phyloP scores from a whole-genome alignment of 2,113 vertebrate genomes.

The Tenrec ecaudatus region DNA sequence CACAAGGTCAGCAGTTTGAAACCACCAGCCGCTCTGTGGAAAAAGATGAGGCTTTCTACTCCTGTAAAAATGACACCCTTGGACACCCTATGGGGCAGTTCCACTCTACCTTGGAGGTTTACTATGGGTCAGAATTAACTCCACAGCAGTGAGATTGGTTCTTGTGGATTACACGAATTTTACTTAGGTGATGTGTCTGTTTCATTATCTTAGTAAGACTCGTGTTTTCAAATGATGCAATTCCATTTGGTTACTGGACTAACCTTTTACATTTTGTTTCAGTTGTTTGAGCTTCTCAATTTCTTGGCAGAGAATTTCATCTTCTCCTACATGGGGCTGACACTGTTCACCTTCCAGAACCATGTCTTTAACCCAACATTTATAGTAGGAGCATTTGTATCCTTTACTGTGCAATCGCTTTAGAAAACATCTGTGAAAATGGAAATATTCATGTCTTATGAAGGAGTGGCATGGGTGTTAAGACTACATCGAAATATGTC shows the following conservation, averaged over 20 bases:
- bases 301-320: slow-evolving; percentile 99
- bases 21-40: neutral
- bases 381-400: slow-evolving; percentile 97
- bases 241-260: slow-evolving; percentile 55
- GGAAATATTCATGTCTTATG: neutral
- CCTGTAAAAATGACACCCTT: neutral
- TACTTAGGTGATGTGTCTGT: neutral
- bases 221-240: slow-evolving; percentile 38
- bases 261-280: slow-evolving; percentile 78
- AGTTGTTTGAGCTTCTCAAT: slow-evolving; percentile 98
- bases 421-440: neutral
- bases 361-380: slow-evolving; percentile 97
- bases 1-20: neutral
- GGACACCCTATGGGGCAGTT: neutral
- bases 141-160: neutral
- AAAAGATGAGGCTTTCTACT: neutral
- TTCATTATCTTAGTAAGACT: slow-evolving; percentile 43
- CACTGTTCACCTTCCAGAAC: slow-evolving; percentile 98
- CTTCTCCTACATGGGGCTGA: slow-evolving; percentile 99
- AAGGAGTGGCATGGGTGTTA: neutral
- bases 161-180: neutral
- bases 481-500: slow-evolving; percentile 42
- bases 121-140: neutral
- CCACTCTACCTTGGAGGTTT: neutral
- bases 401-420: slow-evolving; percentile 84